phyloP scores from a whole-genome alignment of 2,113 vertebrate species.

The Sceloporus undulatus region DNA sequence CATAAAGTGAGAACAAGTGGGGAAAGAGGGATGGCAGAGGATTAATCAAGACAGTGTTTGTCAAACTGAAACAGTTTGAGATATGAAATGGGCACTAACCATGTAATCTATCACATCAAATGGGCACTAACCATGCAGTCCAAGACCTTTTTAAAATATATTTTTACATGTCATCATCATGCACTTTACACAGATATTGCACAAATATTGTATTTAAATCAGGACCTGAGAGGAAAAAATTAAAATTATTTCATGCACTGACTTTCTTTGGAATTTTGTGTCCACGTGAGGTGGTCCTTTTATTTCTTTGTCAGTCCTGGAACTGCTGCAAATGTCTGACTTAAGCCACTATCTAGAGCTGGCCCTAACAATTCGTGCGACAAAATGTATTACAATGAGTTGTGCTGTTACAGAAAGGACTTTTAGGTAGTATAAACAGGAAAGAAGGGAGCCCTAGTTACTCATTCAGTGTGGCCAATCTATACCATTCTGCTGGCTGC shows the following conservation, averaged over 20 bases:
- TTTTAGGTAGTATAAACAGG: background rate
- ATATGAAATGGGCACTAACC: too few relatives aligned
- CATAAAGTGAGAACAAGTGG: too few relatives aligned
- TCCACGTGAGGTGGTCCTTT: too few relatives aligned
- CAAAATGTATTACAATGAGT: background rate
- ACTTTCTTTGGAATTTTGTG: background rate
- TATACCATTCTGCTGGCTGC: background rate
- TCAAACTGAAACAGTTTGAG: too few relatives aligned
- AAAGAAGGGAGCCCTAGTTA: background rate
- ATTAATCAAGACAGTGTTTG: too few relatives aligned
- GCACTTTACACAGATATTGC: too few relatives aligned
- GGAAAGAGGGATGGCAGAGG: too few relatives aligned
- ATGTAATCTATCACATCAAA: too few relatives aligned
- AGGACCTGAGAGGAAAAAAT: background rate
- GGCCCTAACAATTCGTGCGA: background rate
- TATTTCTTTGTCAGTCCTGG: background rate
- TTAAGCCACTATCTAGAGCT: background rate
- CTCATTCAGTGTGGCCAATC: background rate
- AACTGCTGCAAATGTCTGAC: background rate
- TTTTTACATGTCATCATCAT: too few relatives aligned
- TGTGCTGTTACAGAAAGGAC: background rate
- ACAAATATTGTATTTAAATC: too few relatives aligned
- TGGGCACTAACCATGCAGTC: too few relatives aligned
- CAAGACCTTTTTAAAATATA: too few relatives aligned
- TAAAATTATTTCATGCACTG: background rate